Percentiles rank a stretch among this genome's conserved stretches.
Conservation (phyloP, 2,113 vertebrate genomes). For the Brevimyrus niger region DNA sequence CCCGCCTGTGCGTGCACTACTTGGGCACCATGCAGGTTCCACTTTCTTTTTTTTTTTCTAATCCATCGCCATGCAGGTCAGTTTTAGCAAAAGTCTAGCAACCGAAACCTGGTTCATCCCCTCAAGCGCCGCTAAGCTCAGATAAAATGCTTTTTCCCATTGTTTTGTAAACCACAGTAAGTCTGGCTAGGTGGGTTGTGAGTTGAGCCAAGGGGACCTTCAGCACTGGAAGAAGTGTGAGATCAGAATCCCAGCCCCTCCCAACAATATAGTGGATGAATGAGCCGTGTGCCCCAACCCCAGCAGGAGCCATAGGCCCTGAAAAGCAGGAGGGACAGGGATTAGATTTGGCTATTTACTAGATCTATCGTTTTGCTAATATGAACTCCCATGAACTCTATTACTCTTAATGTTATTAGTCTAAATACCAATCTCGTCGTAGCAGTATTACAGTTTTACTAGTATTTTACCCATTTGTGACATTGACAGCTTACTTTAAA, state of each 20-base stretch:
- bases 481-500: slow-evolving; percentile 17
- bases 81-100: slow-evolving; percentile 10
- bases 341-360: not conserved
- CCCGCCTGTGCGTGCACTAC: not conserved
- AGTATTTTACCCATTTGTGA: slow-evolving; percentile 1
- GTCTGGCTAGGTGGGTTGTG: not conserved
- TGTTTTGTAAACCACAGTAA: not conserved
- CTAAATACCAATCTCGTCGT: slow-evolving; percentile 4
- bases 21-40: not conserved
- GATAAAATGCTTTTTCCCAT: not conserved
- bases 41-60: not conserved
- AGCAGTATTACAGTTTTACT: slow-evolving; percentile 9
- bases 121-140: not conserved
- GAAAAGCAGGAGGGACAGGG: not conserved
- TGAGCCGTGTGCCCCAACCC: not conserved
- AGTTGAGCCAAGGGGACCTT: not conserved
- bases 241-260: not conserved
- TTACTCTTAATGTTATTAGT: not conserved
- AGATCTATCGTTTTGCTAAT: slow-evolving; percentile 3
- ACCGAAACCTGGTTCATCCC: not conserved
- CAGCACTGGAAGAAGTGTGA: not conserved
- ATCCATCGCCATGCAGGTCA: not conserved
- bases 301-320: not conserved
- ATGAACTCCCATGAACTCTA: slow-evolving; percentile 6
- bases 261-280: not conserved